Base-by-base conservation (phyloP, 2,888 invertebrate genomes). In the Eupithecia centaureata region DNA sequence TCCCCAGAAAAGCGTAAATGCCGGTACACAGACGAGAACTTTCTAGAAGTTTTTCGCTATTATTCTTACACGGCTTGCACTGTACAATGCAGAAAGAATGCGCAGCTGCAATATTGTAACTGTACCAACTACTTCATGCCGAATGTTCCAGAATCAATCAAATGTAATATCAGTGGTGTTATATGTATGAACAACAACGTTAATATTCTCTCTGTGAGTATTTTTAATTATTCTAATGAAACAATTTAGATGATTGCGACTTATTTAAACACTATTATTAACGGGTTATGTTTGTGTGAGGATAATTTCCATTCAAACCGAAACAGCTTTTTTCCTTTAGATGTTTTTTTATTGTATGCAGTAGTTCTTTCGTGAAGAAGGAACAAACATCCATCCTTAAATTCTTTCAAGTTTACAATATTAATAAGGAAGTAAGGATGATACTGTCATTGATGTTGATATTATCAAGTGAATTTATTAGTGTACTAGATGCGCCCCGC, bases 61-160 rank as follows among this genome's bases (percentile, higher is more conserved):
- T 97, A 97, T 77, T 96, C 96, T 60, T 92, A 92, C 74, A 95
- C 95, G 35, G 95, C 96, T 0, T 97, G 97, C 79, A 94, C 95
- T 7, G 95, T 96, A 0, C 96, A 97, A 77, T 96, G 96, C 77
- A 94, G 96, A 61, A 95, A 95, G 83, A 92, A 95, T 63, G 95
- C 95, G 0, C 96, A 96, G 79, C 75, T 96, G 15, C 83, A 89
- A 51, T 82, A 94, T 8, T 96, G 96, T 80, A 95, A 95, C 74
- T 96, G 96, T 83, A 94, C 95, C 2, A 96, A 95, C 77, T 96
- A 96, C 81, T 92, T 96, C 67, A 95, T 96, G 88, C 96, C 96
- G 0, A 95, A 95, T 75, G 93, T 95, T 2, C 89, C 94, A 1
- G 91, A 91, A 63, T 77, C 85, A 65, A 76, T 88, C n/a, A 94